A percentile compares a stretch with the other conserved stretches of the same genome.
Evolutionary conservation across 2,888 invertebrate genomes (phyloP).

Genomic region (Eupithecia subfuscata): DNA sequence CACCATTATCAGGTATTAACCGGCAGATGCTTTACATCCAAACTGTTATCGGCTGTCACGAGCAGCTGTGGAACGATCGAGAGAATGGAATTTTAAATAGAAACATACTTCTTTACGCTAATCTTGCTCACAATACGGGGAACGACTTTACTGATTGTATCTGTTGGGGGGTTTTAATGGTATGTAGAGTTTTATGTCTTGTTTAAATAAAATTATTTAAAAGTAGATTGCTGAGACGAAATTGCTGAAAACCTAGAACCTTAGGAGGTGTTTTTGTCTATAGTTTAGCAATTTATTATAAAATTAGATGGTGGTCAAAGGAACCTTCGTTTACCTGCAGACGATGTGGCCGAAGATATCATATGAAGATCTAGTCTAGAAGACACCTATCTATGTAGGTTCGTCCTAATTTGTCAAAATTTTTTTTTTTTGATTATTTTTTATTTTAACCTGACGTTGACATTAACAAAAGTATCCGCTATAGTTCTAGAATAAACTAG

Average conservation of each 20-base stretch:
- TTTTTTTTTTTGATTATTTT: no score
- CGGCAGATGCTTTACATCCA: constrained; percentile 34
- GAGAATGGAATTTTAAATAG: constrained; percentile 70
- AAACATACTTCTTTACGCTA: constrained; percentile 72
- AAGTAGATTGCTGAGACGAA: background rate
- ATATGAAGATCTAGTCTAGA: background rate
- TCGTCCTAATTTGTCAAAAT: no score
- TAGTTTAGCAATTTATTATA: no score
- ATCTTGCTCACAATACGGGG: constrained; percentile 44
- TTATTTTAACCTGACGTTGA: no score
- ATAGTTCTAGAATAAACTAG: background rate
- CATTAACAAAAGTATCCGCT: no score
- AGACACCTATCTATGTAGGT: background rate
- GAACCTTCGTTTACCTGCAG: no score
- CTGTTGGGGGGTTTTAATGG: constrained; percentile 1
- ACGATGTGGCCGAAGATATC: background rate
- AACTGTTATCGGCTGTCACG: constrained; percentile 63
- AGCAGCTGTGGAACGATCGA: constrained; percentile 58
- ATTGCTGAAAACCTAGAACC: background rate
- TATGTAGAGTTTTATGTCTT: constrained; percentile 6
- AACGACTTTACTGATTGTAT: constrained; percentile 39
- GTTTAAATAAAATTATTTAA: background rate
- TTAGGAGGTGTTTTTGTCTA: background rate
- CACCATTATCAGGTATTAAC: constrained; percentile 30
- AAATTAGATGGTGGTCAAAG: no score